Percentiles rank a stretch among this genome's conserved stretches.
Evolutionary conservation across 2,888 invertebrate genomes (phyloP).

Genomic region (Leuctra nigra): DNA sequence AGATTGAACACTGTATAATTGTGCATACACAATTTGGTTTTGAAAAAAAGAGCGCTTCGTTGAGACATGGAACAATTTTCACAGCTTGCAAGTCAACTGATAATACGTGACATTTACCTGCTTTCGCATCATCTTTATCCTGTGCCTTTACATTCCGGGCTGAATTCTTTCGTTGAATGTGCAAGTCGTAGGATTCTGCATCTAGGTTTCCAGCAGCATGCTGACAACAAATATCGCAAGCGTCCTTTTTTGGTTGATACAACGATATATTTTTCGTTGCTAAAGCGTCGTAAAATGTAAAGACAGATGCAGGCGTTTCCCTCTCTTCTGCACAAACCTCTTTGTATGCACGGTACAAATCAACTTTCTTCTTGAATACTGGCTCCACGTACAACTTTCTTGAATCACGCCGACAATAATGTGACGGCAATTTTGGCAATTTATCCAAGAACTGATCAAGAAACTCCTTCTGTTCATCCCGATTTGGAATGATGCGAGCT

Average conservation of each 20-base stretch:
- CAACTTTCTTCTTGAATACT: conserved; percentile 24
- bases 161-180: conserved; percentile 24
- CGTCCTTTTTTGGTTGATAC: conserved; percentile 29
- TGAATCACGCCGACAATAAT: conserved; percentile 27
- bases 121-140: conserved; percentile 24
- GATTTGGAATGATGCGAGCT: neutral
- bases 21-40: conserved; percentile 33
- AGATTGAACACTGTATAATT: conserved; percentile 33
- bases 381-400: conserved; percentile 29
- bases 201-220: conserved; percentile 21
- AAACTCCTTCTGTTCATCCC: conserved; percentile 7
- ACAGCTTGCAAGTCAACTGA: conserved; percentile 32
- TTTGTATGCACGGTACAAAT: conserved; percentile 22
- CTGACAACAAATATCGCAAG: conserved; percentile 27
- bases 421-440: conserved; percentile 28
- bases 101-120: conserved; percentile 28
- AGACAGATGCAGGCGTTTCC: conserved; percentile 20
- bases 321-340: conserved; percentile 22
- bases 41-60: conserved; percentile 31
- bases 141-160: conserved; percentile 24
- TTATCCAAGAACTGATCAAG: conserved; percentile 22
- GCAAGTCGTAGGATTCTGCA: conserved; percentile 23
- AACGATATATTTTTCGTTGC: conserved; percentile 26
- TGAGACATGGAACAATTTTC: conserved; percentile 29
- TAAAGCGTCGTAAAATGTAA: conserved; percentile 23